These are phyloP conservation scores for Eumacrocentrus americanus DNA, from an alignment of 2,888 invertebrate species.

Conservation along the genomic window DNA sequence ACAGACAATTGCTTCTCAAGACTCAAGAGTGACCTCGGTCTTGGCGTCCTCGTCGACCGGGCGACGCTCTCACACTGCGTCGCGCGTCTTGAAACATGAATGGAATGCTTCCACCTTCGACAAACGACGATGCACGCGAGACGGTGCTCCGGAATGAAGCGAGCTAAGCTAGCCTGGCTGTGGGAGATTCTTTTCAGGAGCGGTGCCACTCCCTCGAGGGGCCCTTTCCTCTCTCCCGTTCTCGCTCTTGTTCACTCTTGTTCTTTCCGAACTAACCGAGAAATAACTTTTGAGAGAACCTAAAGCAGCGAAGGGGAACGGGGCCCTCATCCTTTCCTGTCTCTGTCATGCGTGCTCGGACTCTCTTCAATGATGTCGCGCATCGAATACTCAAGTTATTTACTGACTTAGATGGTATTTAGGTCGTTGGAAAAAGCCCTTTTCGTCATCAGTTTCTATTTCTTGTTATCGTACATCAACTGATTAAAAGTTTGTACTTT, in stretches of 20 bases:
- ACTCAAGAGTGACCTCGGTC: constrained; percentile 30
- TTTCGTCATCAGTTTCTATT: too few species aligned
- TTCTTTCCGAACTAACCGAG: too few species aligned
- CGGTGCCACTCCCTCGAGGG: constrained; percentile 27
- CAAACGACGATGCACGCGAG: constrained; percentile 39
- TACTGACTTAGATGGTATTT: too few species aligned
- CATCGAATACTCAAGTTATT: constrained; percentile 4
- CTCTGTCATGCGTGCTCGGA: background rate
- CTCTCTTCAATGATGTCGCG: constrained; percentile 3
- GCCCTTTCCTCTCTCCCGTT: constrained; percentile 23
- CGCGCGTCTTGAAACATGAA: constrained; percentile 52
- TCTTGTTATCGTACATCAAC: too few species aligned
- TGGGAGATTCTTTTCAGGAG: constrained; percentile 29
- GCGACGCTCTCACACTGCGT: constrained; percentile 45
- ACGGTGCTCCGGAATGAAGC: constrained; percentile 37
- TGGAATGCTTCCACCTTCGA: constrained; percentile 51
- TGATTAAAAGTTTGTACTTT: too few species aligned
- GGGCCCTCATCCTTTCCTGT: background rate
- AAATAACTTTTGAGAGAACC: too few species aligned
- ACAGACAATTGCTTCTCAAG: background rate
- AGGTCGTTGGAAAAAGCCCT: too few species aligned
- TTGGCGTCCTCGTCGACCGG: constrained; percentile 38
- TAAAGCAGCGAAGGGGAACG: background rate
- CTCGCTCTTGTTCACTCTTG: constrained; percentile 5
- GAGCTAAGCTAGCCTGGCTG: constrained; percentile 18